Conservation (phyloP, 64 coral and sea anemone species). For the Pocillopora damicornis region DNA sequence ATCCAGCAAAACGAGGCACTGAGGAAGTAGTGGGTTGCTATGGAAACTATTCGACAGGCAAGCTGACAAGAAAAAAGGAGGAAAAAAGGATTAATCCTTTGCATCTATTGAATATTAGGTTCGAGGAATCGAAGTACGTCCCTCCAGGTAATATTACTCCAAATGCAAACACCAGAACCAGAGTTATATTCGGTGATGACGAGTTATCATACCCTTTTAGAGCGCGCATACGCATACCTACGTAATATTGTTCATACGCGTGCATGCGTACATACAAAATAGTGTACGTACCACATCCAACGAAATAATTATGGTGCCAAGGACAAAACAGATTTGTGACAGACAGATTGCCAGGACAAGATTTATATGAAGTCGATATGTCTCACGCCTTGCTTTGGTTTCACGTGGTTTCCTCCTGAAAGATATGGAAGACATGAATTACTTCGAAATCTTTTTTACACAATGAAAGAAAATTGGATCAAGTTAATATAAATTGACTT, state of each 20-base stretch:
- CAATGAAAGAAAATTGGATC: no score
- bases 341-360: slow-evolving; percentile 77
- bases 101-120: not conserved
- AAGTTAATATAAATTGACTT: no score
- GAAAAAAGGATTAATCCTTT: not conserved
- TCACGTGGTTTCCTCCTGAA: slow-evolving; percentile 53
- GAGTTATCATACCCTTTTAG: no score
- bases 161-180: no score
- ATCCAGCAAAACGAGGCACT: slow-evolving; percentile 90
- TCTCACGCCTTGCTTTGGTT: slow-evolving; percentile 60
- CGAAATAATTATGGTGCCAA: slow-evolving; percentile 55
- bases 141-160: no score
- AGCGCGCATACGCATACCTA: no score
- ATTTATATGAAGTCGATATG: slow-evolving; percentile 75
- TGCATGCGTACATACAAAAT: not conserved
- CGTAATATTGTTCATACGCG: no score
- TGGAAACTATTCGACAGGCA: slow-evolving; percentile 66
- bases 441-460: no score
- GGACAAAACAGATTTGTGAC: slow-evolving; percentile 73
- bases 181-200: no score
- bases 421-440: not conserved
- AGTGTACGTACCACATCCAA: slow-evolving; percentile 52
- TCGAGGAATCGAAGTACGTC: not conserved
- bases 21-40: slow-evolving; percentile 86
- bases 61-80: slow-evolving; percentile 16